Evolutionary conservation across 2,888 invertebrate genomes (phyloP).

Genomic region (Mesochorus sp.): DNA sequence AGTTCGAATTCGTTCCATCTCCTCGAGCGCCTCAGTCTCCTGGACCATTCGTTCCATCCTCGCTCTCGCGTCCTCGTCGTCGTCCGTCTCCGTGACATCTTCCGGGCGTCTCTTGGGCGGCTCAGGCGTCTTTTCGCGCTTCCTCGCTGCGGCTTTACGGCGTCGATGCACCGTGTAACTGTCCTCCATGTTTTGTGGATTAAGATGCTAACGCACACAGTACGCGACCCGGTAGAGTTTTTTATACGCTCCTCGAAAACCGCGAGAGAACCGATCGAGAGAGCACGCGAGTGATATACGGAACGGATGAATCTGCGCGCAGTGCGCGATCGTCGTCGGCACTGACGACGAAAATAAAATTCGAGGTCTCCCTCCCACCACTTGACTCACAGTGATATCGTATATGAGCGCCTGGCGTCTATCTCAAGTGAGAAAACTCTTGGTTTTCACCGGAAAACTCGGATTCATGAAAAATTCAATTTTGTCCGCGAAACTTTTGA

Average conservation of each 20-base stretch:
- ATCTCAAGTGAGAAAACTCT: neutral
- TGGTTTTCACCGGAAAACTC: neutral
- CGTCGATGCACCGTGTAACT: constrained; percentile 79
- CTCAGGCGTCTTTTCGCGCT: constrained; percentile 78
- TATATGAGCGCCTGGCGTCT: too few species aligned
- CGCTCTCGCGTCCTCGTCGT: constrained; percentile 73
- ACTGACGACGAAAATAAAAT: constrained; percentile 77
- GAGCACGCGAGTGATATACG: constrained; percentile 6
- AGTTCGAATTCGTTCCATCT: constrained; percentile 32
- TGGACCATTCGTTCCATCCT: constrained; percentile 78
- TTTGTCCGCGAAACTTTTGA: neutral
- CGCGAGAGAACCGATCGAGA: neutral
- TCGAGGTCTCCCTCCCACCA: constrained; percentile 76
- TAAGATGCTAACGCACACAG: constrained; percentile 27
- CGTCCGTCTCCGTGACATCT: constrained; percentile 62
- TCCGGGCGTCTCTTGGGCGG: constrained; percentile 66
- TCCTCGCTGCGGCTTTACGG: constrained; percentile 75
- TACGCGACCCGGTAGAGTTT: neutral
- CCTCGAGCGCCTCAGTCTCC: constrained; percentile 71
- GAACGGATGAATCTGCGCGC: constrained; percentile 4
- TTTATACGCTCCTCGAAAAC: constrained; percentile 13
- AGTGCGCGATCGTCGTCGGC: constrained; percentile 8
- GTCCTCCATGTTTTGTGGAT: constrained; percentile 76
- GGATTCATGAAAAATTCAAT: neutral
- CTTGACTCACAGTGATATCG: constrained; percentile 65